Evolutionary conservation across 2,113 vertebrate genomes (phyloP).

Genomic region (Hippoglossus stenolepis): DNA sequence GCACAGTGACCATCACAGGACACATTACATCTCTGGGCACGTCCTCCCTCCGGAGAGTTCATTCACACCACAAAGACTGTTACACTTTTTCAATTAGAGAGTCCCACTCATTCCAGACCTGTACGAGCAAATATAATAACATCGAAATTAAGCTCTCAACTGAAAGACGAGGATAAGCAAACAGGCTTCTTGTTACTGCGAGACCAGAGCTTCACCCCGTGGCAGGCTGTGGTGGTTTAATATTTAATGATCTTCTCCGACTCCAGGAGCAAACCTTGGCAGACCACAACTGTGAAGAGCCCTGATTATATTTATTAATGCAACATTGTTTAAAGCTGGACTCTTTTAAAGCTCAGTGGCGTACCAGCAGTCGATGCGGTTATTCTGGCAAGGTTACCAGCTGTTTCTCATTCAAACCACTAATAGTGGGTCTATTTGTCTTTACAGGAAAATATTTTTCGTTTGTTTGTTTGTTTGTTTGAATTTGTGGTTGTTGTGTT

Average conservation of each 20-base stretch:
- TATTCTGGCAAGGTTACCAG: constrained; percentile 21
- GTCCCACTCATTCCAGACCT: constrained; percentile 49
- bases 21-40: too few relatives aligned
- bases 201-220: constrained; percentile 42
- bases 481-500: not conserved
- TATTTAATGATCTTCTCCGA: constrained; percentile 67
- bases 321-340: constrained; percentile 21
- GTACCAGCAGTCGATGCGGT: not conserved
- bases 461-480: not conserved
- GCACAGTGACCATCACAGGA: not conserved
- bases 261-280: constrained; percentile 48
- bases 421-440: constrained; percentile 13
- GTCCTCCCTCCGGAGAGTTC: constrained; percentile 16
- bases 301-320: constrained; percentile 27
- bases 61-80: constrained; percentile 13
- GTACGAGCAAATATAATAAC: constrained; percentile 48
- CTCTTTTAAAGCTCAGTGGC: constrained; percentile 12
- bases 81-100: constrained; percentile 50
- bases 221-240: constrained; percentile 57
- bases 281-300: constrained; percentile 30
- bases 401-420: constrained; percentile 30
- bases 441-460: not conserved
- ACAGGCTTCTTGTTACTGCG: constrained; percentile 62
- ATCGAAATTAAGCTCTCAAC: constrained; percentile 43
- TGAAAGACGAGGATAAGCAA: constrained; percentile 54